A percentile compares a stretch with the other conserved stretches of the same genome.
Evolutionary conservation across 2,113 vertebrate species (phyloP).

Genomic region (Baryphthengus martii): DNA sequence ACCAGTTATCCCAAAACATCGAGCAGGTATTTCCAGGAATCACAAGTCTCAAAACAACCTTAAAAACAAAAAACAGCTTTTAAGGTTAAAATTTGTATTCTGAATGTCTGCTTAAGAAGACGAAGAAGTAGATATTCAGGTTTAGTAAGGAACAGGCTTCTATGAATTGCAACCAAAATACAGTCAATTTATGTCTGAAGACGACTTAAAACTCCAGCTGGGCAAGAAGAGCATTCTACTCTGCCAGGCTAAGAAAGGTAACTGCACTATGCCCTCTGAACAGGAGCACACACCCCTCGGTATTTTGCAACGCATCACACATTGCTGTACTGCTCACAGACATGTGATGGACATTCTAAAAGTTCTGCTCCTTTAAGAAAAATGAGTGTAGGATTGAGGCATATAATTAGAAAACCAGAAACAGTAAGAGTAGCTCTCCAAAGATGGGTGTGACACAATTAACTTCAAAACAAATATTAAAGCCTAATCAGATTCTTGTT

Average conservation of each 20-base stretch:
- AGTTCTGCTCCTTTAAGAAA: background rate
- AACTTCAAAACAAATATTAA: background rate
- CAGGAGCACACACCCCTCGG: background rate
- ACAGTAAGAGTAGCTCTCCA: background rate
- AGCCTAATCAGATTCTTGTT: background rate
- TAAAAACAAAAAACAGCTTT: background rate
- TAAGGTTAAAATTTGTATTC: background rate
- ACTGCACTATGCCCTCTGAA: background rate
- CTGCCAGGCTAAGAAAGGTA: background rate
- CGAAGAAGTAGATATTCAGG: background rate
- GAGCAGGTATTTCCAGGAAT: background rate
- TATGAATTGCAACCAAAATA: background rate
- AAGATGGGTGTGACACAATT: background rate
- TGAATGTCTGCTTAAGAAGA: background rate
- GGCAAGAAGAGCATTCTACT: background rate
- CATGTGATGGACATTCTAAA: fast-evolving
- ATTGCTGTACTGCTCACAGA: background rate
- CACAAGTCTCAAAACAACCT: background rate
- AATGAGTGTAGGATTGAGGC: background rate
- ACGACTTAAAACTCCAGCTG: background rate
- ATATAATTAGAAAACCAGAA: conserved; percentile 20
- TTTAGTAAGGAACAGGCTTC: background rate
- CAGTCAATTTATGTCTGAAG: background rate
- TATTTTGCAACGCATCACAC: background rate
- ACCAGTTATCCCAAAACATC: background rate